These are phyloP conservation scores for Aotus griseimembra DNA, from an alignment of 2,797 vertebrate genomes.

Conservation along the genomic window DNA sequence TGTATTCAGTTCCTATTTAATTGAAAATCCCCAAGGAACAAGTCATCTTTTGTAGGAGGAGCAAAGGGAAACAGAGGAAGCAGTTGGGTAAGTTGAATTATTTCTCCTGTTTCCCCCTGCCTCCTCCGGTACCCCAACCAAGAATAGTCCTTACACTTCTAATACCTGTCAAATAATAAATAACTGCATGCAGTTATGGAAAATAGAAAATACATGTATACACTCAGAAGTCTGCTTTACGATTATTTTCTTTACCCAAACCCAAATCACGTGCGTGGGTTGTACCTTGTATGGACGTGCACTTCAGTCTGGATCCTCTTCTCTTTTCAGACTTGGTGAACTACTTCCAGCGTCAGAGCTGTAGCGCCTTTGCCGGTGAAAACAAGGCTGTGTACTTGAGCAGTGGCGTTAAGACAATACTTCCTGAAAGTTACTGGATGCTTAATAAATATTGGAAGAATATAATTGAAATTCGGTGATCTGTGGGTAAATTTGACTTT, in stretches of 20 bases:
- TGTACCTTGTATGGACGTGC: not conserved
- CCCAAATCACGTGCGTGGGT: not conserved
- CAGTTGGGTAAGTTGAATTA: not conserved
- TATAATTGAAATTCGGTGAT: not conserved
- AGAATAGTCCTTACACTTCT: not conserved
- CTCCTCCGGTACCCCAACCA: fast-evolving
- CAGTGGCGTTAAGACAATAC: not conserved
- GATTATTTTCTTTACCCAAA: not conserved
- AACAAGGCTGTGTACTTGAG: not conserved
- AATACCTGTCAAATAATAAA: not conserved
- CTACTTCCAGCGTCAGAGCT: not conserved
- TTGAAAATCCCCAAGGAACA: conserved; percentile 29
- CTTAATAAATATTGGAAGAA: not conserved
- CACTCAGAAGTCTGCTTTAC: not conserved
- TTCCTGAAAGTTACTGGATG: not conserved
- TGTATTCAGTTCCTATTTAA: conserved; percentile 61
- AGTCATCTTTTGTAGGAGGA: conserved; percentile 35
- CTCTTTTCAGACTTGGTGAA: not conserved
- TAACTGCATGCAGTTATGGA: not conserved
- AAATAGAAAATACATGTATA: not conserved
- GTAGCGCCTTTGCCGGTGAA: not conserved
- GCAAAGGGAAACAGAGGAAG: conserved; percentile 41
- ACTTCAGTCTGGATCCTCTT: not conserved
- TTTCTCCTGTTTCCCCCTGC: not conserved
- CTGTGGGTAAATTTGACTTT: not conserved